These are phyloP conservation scores for Anagrus nilaparvatae DNA, from an alignment of 1,140 invertebrate genomes.

Conservation along the genomic window DNA sequence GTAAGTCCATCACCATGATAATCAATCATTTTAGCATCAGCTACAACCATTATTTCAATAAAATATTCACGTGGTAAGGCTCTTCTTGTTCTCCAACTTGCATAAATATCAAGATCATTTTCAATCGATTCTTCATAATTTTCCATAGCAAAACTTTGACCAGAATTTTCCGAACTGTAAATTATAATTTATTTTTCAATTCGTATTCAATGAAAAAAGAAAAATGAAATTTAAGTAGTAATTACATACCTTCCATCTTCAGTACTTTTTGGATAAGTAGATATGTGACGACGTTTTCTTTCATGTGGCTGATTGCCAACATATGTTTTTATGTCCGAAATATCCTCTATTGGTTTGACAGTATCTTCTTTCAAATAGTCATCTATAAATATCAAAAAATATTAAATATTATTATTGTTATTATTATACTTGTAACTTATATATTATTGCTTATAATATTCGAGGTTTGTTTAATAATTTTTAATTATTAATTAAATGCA, in stretches of 20 bases:
- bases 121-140: constrained; percentile 22
- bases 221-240: too few species aligned
- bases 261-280: neutral
- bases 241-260: neutral
- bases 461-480: too few species aligned
- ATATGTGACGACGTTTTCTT: constrained; percentile 19
- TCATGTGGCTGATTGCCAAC: constrained; percentile 19
- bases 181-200: too few species aligned
- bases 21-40: constrained; percentile 64
- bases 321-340: constrained; percentile 19
- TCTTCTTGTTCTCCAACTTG: constrained; percentile 27
- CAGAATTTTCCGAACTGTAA: too few species aligned
- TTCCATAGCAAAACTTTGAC: constrained; percentile 7
- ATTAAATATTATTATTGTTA: too few species aligned
- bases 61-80: constrained; percentile 52
- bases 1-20: constrained; percentile 57
- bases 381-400: constrained; percentile 10
- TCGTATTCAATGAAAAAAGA: too few species aligned
- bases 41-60: constrained; percentile 71
- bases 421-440: too few species aligned
- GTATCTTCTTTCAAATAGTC: constrained; percentile 21
- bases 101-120: constrained; percentile 25
- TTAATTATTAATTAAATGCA: too few species aligned
- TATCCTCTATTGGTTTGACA: constrained; percentile 18
- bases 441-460: too few species aligned